phyloP scores from a whole-genome alignment of 1,140 invertebrate species.

The Ganaspis sp. region DNA sequence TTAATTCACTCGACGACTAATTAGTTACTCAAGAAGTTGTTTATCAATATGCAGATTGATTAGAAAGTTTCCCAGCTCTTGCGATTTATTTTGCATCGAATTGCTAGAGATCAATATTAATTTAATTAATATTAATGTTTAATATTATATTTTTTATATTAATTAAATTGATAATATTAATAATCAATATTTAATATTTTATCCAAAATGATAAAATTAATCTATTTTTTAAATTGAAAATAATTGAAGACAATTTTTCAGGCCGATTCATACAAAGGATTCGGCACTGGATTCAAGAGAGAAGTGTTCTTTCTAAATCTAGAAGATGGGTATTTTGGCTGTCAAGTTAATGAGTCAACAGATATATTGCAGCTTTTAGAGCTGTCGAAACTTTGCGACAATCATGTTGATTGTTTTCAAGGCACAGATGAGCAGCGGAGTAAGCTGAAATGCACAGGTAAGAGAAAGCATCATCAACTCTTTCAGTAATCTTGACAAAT shows the following conservation, averaged over 20 bases:
- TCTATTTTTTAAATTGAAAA: neutral
- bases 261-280: slow-evolving; percentile 84
- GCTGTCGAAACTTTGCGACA: slow-evolving; percentile 95
- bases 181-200: slow-evolving; percentile 27
- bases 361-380: slow-evolving; percentile 96
- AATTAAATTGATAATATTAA: slow-evolving; percentile 15
- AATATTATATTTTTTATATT: too few relatives aligned
- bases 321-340: slow-evolving; percentile 97
- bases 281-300: slow-evolving; percentile 88
- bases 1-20: neutral
- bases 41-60: neutral
- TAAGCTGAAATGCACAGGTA: slow-evolving; percentile 95
- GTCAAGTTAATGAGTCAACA: slow-evolving; percentile 96
- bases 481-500: neutral
- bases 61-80: neutral
- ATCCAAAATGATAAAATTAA: slow-evolving; percentile 6
- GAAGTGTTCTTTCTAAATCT: slow-evolving; percentile 97
- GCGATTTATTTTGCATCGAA: slow-evolving; percentile 39
- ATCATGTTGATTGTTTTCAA: slow-evolving; percentile 90
- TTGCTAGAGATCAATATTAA: slow-evolving; percentile 25
- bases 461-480: slow-evolving; percentile 60
- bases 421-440: slow-evolving; percentile 92
- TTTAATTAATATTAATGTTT: too few relatives aligned
- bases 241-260: slow-evolving; percentile 65
- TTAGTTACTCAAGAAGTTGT: neutral